Evolutionary conservation across 2,888 invertebrate genomes (phyloP).

Genomic region (Onchidella celtica): DNA sequence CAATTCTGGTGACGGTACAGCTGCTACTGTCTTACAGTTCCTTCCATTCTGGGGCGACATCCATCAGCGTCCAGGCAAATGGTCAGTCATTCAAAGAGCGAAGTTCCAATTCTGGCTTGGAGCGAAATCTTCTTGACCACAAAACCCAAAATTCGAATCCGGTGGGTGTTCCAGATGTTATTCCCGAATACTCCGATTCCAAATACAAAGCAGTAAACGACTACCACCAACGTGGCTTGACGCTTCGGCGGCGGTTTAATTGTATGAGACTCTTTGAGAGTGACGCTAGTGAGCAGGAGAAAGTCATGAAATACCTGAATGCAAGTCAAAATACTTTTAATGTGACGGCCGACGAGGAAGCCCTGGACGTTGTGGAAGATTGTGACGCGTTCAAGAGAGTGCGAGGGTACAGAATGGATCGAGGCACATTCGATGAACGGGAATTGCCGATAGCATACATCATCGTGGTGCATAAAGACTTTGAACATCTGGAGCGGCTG

Average conservation of each 20-base stretch:
- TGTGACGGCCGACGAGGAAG: not conserved
- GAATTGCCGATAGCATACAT: slow-evolving; percentile 36
- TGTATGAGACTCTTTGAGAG: slow-evolving; percentile 19
- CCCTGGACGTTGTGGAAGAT: not conserved
- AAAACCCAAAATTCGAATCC: too few relatives aligned
- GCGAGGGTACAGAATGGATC: slow-evolving; percentile 10
- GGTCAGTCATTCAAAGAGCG: too few relatives aligned
- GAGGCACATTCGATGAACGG: not conserved
- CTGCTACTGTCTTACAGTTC: too few relatives aligned
- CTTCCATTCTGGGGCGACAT: too few relatives aligned
- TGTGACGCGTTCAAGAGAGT: slow-evolving; percentile 26
- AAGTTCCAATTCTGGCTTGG: too few relatives aligned
- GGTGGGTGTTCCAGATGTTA: too few relatives aligned
- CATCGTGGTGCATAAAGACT: slow-evolving; percentile 39
- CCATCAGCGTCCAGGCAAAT: too few relatives aligned
- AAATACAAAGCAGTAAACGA: not conserved
- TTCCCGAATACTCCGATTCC: not conserved
- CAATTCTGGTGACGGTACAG: too few relatives aligned
- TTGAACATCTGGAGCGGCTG: slow-evolving; percentile 45
- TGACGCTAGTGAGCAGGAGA: not conserved
- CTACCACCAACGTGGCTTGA: not conserved
- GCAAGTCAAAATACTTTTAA: not conserved
- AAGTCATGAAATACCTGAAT: not conserved
- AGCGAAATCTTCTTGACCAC: too few relatives aligned
- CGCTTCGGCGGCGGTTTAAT: not conserved